Percentiles rank a stretch among this genome's conserved stretches.
These are phyloP conservation scores for Crocodylus rhombifer DNA, from an alignment of 2,797 vertebrate genomes.

Conservation along the genomic window DNA sequence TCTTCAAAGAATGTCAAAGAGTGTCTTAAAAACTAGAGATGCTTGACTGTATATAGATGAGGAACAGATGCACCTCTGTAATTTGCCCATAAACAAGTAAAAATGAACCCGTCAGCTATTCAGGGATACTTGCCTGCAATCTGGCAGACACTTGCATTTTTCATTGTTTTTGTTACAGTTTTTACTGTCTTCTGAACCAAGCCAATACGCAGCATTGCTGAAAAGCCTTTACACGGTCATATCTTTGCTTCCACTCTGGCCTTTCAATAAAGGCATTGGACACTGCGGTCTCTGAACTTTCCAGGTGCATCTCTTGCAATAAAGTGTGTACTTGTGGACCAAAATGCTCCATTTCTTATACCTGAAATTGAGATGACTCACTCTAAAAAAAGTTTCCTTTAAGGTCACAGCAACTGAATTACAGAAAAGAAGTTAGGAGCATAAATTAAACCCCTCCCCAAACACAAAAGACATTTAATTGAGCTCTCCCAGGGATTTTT, in stretches of 20 bases:
- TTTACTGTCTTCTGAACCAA: conserved; percentile 55
- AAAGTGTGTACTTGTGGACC: not conserved
- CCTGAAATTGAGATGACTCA: not conserved
- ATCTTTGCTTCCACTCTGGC: conserved; percentile 57
- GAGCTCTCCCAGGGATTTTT: not conserved
- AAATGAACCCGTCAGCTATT: conserved; percentile 65
- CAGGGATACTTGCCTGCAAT: conserved; percentile 19
- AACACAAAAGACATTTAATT: conserved; percentile 21
- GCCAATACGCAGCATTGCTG: conserved; percentile 20
- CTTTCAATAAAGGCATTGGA: conserved; percentile 15
- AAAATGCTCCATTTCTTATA: not conserved
- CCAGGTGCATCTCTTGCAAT: not conserved
- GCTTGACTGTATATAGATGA: conserved; percentile 53
- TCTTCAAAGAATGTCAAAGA: conserved; percentile 63
- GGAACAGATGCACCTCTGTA: conserved; percentile 74
- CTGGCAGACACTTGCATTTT: conserved; percentile 35
- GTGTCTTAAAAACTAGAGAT: conserved; percentile 60
- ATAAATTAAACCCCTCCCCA: conserved; percentile 18
- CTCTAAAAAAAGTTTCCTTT: conserved; percentile 15
- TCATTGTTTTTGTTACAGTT: conserved; percentile 30
- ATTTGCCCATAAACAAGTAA: conserved; percentile 75
- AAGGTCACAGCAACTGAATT: not conserved
- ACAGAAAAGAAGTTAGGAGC: conserved; percentile 9
- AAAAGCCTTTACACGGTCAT: conserved; percentile 26
- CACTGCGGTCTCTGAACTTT: conserved; percentile 1